These are phyloP conservation scores for Spatula versicolor DNA, from an alignment of 2,797 vertebrate species.

Conservation along the genomic window DNA sequence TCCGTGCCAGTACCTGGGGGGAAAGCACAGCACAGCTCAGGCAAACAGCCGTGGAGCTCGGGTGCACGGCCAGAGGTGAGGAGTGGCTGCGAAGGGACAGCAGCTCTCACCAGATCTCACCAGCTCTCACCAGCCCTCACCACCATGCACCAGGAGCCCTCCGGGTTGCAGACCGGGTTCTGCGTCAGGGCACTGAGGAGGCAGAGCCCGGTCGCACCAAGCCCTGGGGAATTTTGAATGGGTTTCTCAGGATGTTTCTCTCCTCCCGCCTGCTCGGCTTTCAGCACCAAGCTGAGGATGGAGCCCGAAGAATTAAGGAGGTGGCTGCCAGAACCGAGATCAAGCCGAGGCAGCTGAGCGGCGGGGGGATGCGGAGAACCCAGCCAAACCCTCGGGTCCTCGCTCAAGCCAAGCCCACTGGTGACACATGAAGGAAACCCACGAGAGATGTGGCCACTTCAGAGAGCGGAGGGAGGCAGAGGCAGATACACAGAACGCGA, in stretches of 20 bases:
- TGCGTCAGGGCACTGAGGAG: neutral
- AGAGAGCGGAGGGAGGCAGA: neutral
- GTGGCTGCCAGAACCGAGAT: neutral
- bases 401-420: neutral
- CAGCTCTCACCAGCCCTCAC: too few relatives aligned
- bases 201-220: neutral
- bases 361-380: rapidly evolving
- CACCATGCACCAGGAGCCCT: neutral
- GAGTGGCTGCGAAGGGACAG: neutral
- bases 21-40: neutral
- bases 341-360: neutral
- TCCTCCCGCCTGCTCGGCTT: neutral
- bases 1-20: constrained; percentile 90
- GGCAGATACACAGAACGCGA: neutral
- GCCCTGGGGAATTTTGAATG: neutral
- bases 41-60: rapidly evolving
- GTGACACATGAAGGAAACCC: neutral
- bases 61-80: neutral
- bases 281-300: neutral
- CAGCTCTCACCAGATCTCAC: neutral
- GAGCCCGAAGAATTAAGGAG: constrained; percentile 8
- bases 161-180: neutral
- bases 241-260: constrained; percentile 15
- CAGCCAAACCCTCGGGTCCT: neutral
- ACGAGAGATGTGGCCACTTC: neutral